phyloP scores from a whole-genome alignment of 1,140 invertebrate genomes.

The Papilio helenus region DNA sequence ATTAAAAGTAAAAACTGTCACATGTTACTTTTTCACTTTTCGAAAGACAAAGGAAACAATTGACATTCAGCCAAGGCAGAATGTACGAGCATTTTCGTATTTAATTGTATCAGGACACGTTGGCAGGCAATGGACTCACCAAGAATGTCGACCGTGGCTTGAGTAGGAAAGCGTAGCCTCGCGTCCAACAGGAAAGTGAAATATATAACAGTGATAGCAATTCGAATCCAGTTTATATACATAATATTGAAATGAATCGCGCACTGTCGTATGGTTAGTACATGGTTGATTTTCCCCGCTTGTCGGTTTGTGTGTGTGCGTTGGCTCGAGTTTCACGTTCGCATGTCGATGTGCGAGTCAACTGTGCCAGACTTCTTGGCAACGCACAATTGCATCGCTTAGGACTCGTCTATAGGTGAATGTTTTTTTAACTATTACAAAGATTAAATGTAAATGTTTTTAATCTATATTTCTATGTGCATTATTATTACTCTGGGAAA shows the following conservation, averaged over 20 bases:
- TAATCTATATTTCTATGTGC: not conserved
- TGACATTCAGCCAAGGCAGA: conserved; percentile 1
- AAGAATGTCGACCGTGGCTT: conserved; percentile 29
- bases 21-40: not conserved
- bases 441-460: conserved; percentile 50
- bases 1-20: not conserved
- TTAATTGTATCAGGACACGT: conserved; percentile 31
- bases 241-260: conserved; percentile 31
- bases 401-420: conserved; percentile 49
- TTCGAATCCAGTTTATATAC: conserved; percentile 32
- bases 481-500: too few species aligned
- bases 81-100: conserved; percentile 21
- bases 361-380: conserved; percentile 71
- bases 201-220: conserved; percentile 34
- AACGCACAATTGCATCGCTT: conserved; percentile 53
- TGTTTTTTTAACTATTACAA: conserved; percentile 50
- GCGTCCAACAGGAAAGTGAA: conserved; percentile 28
- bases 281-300: conserved; percentile 59
- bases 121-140: conserved; percentile 34
- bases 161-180: conserved; percentile 21
- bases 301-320: conserved; percentile 49
- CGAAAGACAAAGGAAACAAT: conserved; percentile 17
- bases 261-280: conserved; percentile 24
- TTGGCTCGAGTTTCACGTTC: conserved; percentile 58
- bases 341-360: conserved; percentile 44